phyloP scores from a whole-genome alignment of 2,113 vertebrate species.

The Calidris pygmaea region DNA sequence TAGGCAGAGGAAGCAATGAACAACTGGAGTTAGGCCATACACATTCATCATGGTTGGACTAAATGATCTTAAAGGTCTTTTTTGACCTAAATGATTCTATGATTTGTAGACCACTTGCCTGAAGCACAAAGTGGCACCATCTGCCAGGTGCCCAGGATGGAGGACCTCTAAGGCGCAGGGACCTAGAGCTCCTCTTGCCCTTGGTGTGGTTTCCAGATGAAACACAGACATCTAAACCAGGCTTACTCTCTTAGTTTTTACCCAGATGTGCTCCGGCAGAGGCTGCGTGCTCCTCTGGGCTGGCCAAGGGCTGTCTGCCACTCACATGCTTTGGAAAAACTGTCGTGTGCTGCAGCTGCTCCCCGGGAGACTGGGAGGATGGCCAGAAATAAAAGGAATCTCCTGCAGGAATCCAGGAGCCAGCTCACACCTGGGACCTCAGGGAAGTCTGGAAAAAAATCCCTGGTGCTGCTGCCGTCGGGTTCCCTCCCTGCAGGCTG shows the following conservation, averaged over 20 bases:
- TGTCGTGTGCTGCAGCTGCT: not conserved
- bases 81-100: not conserved
- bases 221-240: not conserved
- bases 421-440: not conserved
- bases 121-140: not conserved
- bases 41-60: not conserved
- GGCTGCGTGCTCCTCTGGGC: not conserved
- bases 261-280: not conserved
- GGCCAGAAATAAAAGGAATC: slow-evolving; percentile 23
- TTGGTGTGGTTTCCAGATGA: not conserved
- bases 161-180: not conserved
- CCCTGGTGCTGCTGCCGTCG: not conserved
- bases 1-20: not conserved
- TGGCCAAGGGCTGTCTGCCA: not conserved
- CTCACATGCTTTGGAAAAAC: not conserved
- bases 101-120: not conserved
- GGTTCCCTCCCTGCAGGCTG: too few species aligned
- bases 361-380: not conserved
- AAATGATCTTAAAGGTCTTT: not conserved
- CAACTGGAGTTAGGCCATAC: not conserved
- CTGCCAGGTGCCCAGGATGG: not conserved
- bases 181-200: not conserved
- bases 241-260: not conserved
- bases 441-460: not conserved
- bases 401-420: not conserved